Evolutionary conservation across 2,797 vertebrate genomes (phyloP), one percentile per base, ranked within the genome.

Genomic region (Hydrocynus forskahlii): DNA sequence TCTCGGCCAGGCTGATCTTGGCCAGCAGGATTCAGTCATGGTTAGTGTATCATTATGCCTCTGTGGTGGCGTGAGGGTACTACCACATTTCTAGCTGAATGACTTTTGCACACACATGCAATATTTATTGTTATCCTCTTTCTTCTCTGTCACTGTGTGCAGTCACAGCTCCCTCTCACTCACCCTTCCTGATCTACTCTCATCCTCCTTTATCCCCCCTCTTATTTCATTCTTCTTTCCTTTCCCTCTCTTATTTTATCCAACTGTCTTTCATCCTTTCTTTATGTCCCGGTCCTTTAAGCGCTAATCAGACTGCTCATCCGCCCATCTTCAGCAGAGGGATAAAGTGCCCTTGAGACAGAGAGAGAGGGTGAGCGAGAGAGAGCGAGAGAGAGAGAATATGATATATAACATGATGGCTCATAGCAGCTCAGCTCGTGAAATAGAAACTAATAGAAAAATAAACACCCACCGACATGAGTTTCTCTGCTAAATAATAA

Each of bases 291-390:
- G 12, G 14, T 69, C 45, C 67, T 69, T 69, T 69, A 69, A 69
- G 45, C 50, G n/a, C 67, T 69, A 50, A 69, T 45, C 67, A 69
- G 67, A 25, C 6, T 45, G 45, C 43, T 69, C 67, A 50, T 48
- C 67, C 12, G 5, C 67, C 21, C 66, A n/a, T 68, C 40, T 68
- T 68, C 66, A 68, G 16, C 16, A 52, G 48, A 72, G 70, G 10
- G 68, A 55, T 23, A 72, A 54, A 35, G 70, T 54, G 70, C 19
- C 66, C 66, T 68, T 68, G 66, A 70, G 66, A 66, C 4, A 64
- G 10, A 70, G 67, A 69, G 68, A 70, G 29, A 48, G 14, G 4
- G 35, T 2, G 35, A 35, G 2, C 5, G 5, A 62, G 40, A 48
- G 43, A 25, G 29, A 52, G 19, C 52, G 35, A 35, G 29, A 60